Percentiles rank a stretch among this genome's conserved stretches.
Evolutionary conservation across 1,140 invertebrate species (phyloP).

Genomic region (Ostrea edulis): DNA sequence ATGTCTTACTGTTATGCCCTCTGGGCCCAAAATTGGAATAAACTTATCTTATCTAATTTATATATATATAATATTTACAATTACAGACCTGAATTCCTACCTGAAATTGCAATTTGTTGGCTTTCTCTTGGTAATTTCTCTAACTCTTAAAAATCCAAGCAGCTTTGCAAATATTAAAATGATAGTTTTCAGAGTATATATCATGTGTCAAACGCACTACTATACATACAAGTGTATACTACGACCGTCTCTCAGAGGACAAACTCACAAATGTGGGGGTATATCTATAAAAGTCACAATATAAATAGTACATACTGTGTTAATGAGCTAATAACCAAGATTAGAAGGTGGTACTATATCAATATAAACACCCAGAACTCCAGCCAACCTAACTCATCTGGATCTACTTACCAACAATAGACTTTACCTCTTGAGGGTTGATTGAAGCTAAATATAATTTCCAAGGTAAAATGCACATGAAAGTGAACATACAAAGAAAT

Average conservation of each 20-base stretch:
- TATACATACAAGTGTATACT: neutral
- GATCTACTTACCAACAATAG: conserved; percentile 24
- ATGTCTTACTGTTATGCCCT: no score
- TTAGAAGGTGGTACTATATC: neutral
- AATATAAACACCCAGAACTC: neutral
- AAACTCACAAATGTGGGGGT: neutral
- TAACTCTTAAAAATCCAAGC: neutral
- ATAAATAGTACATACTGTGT: neutral
- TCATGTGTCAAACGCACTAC: neutral
- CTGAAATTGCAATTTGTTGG: neutral
- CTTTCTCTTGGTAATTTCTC: neutral
- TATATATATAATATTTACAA: no score
- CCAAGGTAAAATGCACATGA: neutral
- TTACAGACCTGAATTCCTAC: neutral
- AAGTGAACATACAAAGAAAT: neutral
- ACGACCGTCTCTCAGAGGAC: neutral
- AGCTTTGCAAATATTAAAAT: neutral
- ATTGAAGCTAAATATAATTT: conserved; percentile 21
- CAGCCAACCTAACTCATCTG: neutral
- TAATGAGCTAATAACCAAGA: neutral
- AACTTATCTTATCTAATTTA: no score
- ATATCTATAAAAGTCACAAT: neutral
- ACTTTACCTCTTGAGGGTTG: neutral
- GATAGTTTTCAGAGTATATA: neutral
- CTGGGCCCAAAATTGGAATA: no score